Evolutionary conservation across 2,888 invertebrate genomes (phyloP), one percentile per base, ranked within the genome.

Genomic region (Dendrolimus pini): DNA sequence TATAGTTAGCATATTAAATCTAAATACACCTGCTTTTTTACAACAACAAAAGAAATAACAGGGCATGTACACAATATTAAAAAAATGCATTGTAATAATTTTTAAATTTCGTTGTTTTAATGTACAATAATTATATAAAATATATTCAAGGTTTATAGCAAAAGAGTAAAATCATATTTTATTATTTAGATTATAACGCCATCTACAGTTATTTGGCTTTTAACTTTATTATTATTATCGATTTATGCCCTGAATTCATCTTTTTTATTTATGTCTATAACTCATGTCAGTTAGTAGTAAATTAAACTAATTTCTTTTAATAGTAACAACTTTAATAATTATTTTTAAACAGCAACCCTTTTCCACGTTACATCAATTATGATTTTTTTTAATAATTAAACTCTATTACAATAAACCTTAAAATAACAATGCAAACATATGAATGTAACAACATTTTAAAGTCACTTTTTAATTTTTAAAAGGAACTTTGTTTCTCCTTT

Each of bases 381-480:
- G 30, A 6, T 30, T 30, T 3, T 30, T 30, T 30, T 18, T 18
- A 30, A 30, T 30, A 30, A 30, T 57, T 60, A 61, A 67, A 66
- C 65, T 65, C 70, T 70, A 72, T 65, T 67, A 64, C 60, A 67
- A 67, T 67, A 63, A 66, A 67, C 68, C 63, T 58, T 62, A 60
- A 65, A 62, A 58, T 54, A 30, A 30, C 30, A 30, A 30, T 62
- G 56, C 54, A 63, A 60, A 58, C 61, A 58, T 69, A 67, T 58
- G 66, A 56, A 68, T 67, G 70, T 78, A 87, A 87, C 83, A 87
- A 87, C 86, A 81, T 86, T 87, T 83, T 74, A 83, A 59, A 78
- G 82, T 83, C 84, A 84, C 81, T 78, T 68, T 61, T 61, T 58
- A 67, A 64, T 67, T 56, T 58, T 70, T 63, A 67, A 75, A 87